A percentile compares a stretch with the other conserved stretches of the same genome.
These are phyloP conservation scores for Peromyscus eremicus DNA, from an alignment of 2,797 vertebrate species.

Conservation along the genomic window DNA sequence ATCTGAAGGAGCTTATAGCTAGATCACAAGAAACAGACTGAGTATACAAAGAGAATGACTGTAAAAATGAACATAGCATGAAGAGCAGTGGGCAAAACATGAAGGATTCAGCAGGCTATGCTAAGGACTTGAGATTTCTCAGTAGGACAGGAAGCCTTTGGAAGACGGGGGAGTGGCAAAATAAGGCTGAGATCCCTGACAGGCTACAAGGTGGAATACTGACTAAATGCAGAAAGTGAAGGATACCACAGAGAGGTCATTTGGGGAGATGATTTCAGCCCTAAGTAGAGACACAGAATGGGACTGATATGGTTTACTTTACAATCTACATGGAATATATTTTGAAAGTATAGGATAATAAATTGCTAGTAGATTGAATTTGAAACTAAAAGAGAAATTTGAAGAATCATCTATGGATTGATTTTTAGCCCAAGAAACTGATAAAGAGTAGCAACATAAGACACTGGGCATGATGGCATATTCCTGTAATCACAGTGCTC, in stretches of 20 bases:
- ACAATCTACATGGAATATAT: background rate
- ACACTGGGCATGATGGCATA: too few species aligned
- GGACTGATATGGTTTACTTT: background rate
- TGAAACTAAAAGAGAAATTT: conserved; percentile 36
- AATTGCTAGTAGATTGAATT: background rate
- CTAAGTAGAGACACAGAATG: background rate
- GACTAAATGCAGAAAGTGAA: background rate
- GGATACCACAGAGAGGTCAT: background rate
- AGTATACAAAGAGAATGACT: background rate
- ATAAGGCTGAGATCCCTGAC: too few species aligned
- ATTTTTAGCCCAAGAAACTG: background rate
- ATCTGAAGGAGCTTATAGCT: background rate
- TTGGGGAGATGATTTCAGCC: background rate
- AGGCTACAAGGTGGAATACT: background rate
- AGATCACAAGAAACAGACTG: background rate
- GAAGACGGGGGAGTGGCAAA: background rate
- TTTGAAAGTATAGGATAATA: conserved; percentile 15
- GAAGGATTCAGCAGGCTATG: background rate
- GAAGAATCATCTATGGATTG: background rate
- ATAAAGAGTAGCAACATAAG: background rate
- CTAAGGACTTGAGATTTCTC: conserved; percentile 2
- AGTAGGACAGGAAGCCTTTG: background rate
- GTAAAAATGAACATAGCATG: background rate
- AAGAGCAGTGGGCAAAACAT: background rate
- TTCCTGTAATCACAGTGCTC: background rate